Conservation (phyloP, 1,140 invertebrate genomes). For the Paraescarpia echinospica region DNA sequence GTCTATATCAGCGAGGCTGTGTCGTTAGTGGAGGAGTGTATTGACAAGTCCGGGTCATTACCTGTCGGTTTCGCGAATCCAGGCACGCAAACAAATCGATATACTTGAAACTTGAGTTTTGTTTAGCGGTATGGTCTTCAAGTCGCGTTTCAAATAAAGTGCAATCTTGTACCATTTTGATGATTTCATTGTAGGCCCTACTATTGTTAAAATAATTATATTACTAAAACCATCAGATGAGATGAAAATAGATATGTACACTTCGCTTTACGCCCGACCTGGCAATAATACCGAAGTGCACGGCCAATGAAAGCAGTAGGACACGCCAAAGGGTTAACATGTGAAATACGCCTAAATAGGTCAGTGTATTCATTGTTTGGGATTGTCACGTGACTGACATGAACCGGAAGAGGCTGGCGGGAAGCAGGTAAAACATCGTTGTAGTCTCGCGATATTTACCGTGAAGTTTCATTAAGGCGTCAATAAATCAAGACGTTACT, state of each 20-base stretch:
- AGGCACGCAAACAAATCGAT: neutral
- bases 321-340: neutral
- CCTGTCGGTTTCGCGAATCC: neutral
- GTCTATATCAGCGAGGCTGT: neutral
- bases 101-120: neutral
- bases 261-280: neutral
- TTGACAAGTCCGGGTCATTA: neutral
- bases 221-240: neutral
- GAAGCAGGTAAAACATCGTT: neutral
- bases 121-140: neutral
- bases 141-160: neutral
- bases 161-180: neutral
- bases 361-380: neutral
- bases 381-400: neutral
- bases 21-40: neutral
- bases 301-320: neutral
- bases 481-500: neutral
- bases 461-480: neutral
- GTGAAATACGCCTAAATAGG: neutral
- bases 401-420: neutral
- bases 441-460: neutral
- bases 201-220: neutral
- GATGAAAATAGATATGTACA: neutral
- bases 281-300: neutral
- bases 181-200: neutral